Evolutionary conservation across 1,140 invertebrate species (phyloP).

Genomic region (Diabrotica virgifera): DNA sequence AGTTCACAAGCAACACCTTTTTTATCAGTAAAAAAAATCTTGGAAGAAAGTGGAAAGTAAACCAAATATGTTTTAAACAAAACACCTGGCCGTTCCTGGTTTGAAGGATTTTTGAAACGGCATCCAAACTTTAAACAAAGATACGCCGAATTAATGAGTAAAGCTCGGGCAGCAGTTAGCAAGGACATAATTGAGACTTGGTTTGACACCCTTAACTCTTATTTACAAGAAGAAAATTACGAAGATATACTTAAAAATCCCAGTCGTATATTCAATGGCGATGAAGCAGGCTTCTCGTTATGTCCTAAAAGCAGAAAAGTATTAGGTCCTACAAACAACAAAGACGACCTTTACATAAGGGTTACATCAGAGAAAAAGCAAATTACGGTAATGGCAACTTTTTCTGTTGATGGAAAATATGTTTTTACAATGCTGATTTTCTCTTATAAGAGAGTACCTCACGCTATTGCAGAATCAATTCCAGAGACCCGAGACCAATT

Average conservation of each 20-base stretch:
- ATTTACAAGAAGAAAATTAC: slow-evolving; percentile 16
- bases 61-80: background rate
- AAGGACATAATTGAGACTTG: slow-evolving; percentile 11
- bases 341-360: slow-evolving; percentile 34
- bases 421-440: too few species aligned
- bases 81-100: slow-evolving; percentile 14
- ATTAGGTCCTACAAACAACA: slow-evolving; percentile 25
- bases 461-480: too few species aligned
- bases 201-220: slow-evolving; percentile 12
- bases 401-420: too few species aligned
- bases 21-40: slow-evolving; percentile 6
- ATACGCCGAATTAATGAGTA: slow-evolving; percentile 13
- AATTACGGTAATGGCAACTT: too few species aligned
- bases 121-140: slow-evolving; percentile 16
- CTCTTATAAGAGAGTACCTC: too few species aligned
- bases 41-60: slow-evolving; percentile 10
- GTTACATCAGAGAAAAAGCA: too few species aligned
- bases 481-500: too few species aligned
- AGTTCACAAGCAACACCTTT: slow-evolving; percentile 14
- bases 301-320: slow-evolving; percentile 31
- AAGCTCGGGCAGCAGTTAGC: slow-evolving; percentile 17
- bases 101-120: slow-evolving; percentile 17
- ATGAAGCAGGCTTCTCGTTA: background rate
- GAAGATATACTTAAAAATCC: slow-evolving; percentile 18
- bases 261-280: slow-evolving; percentile 22